Evolutionary conservation across 2,797 vertebrate genomes (phyloP).

Genomic region (Karalla daura): DNA sequence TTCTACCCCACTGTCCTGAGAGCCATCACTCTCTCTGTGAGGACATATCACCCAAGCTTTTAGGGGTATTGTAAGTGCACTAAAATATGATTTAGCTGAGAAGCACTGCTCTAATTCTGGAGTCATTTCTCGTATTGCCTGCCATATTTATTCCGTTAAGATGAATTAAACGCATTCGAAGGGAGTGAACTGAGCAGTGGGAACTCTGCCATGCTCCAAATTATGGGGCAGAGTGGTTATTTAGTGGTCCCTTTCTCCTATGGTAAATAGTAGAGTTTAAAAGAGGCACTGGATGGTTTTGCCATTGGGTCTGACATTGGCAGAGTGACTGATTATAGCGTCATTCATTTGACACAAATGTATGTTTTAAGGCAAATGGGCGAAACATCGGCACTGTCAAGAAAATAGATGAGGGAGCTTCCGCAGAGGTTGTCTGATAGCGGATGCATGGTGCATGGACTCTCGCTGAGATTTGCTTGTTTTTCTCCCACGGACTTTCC

Average conservation of each 20-base stretch:
- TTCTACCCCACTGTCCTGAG: conserved; percentile 41
- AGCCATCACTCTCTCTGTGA: conserved; percentile 50
- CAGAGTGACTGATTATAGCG: conserved; percentile 70
- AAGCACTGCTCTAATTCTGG: conserved; percentile 54
- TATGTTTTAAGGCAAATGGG: conserved; percentile 73
- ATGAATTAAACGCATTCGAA: conserved; percentile 75
- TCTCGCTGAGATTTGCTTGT: conserved; percentile 23
- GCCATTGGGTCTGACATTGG: conserved; percentile 72
- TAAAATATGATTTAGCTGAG: conserved; percentile 71
- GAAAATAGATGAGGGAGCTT: conserved; percentile 63
- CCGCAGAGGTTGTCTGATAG: conserved; percentile 33
- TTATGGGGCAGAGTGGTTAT: conserved; percentile 73
- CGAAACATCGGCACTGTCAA: conserved; percentile 60
- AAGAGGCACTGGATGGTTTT: conserved; percentile 60
- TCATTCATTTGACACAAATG: conserved; percentile 73
- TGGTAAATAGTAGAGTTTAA: conserved; percentile 72
- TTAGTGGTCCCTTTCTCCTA: conserved; percentile 74
- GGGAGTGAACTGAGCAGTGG: conserved; percentile 48
- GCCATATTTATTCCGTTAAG: conserved; percentile 68
- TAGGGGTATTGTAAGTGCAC: conserved; percentile 73
- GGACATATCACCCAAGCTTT: conserved; percentile 64
- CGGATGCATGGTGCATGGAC: conserved; percentile 20
- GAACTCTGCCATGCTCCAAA: conserved; percentile 74
- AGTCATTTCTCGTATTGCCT: conserved; percentile 56
- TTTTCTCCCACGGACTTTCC: conserved; percentile 26